Base-by-base conservation (phyloP, 2,888 invertebrate species). In the Hesperia comma region DNA sequence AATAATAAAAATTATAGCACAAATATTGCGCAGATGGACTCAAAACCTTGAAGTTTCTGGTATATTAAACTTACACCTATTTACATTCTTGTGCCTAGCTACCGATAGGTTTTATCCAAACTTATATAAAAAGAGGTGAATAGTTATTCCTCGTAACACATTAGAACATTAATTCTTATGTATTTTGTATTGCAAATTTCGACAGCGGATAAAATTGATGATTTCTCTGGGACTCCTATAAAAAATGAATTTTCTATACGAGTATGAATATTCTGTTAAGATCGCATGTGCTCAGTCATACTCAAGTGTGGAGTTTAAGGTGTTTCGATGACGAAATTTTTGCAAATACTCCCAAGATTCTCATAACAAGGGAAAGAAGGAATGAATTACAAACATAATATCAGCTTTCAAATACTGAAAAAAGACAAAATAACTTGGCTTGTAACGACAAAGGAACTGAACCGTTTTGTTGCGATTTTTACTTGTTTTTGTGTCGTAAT, bases 181-280 rank as follows among this genome's bases (percentile, higher is more conserved):
- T 21, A 32, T 53, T 53, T 58, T 53, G 58, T 64, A 58, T 64
- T 58, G 64, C 64, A 53, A 51, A 58, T 56, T 58, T 58, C 58
- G 58, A 58, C 43, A 37, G 51, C 14, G 17, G 19, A 26, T 40
- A 63, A 40, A 56, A 40, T 58, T 58, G 37, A 57, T 57, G 57
- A 51, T 17, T 37, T 51, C 57, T 46, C 37, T 40, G 54, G 7
- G 7, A 7, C 14, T 12, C 26, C 26, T 7, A 14, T 15, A 19
- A 15, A 10, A n/a, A 49, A 14, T 57, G 15, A 40, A 15, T 33
- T 40, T 49, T 6, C 33, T 10, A 1, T 33, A 8, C 19, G 6
- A n/a, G n/a, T n/a, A n/a, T 1, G 37, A 57, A 40, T 57, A 51
- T 63, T 40, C 49, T 26, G 4, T 17, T 46, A n/a, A 26, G 53